These are phyloP conservation scores for Neria commutata DNA, from an alignment of 2,888 invertebrate species.

Conservation along the genomic window DNA sequence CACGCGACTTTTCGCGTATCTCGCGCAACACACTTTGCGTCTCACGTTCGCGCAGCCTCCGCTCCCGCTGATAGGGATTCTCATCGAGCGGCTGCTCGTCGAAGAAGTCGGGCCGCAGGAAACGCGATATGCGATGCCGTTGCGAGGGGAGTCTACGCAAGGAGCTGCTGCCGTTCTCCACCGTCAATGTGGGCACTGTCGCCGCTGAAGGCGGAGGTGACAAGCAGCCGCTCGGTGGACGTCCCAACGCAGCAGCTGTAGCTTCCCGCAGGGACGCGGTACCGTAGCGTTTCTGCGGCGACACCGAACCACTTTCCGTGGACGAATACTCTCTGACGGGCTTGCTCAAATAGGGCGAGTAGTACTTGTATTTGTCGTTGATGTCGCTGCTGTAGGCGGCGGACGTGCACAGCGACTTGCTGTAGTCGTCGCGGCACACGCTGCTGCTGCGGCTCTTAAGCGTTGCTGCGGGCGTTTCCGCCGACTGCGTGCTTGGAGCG, in stretches of 20 bases:
- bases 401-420: slow-evolving; percentile 48
- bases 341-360: slow-evolving; percentile 57
- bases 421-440: slow-evolving; percentile 50
- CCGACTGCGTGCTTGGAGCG: slow-evolving; percentile 16
- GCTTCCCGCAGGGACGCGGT: slow-evolving; percentile 36
- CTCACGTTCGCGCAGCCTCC: slow-evolving; percentile 71
- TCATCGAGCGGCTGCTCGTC: slow-evolving; percentile 68
- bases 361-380: slow-evolving; percentile 60
- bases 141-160: slow-evolving; percentile 61
- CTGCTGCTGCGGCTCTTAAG: slow-evolving; percentile 48
- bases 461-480: background rate
- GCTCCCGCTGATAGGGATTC: slow-evolving; percentile 66
- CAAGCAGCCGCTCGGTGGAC: slow-evolving; percentile 55
- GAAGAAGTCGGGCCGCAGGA: slow-evolving; percentile 79
- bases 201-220: slow-evolving; percentile 44
- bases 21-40: slow-evolving; percentile 72
- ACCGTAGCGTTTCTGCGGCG: slow-evolving; percentile 49
- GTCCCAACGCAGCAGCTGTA: slow-evolving; percentile 40
- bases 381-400: slow-evolving; percentile 55
- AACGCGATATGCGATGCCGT: slow-evolving; percentile 72
- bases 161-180: slow-evolving; percentile 42
- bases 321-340: slow-evolving; percentile 31
- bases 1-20: slow-evolving; percentile 69
- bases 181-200: slow-evolving; percentile 19
- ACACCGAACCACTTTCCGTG: slow-evolving; percentile 34